Conservation (phyloP, 2,888 invertebrate species). For the Alitta virens region DNA sequence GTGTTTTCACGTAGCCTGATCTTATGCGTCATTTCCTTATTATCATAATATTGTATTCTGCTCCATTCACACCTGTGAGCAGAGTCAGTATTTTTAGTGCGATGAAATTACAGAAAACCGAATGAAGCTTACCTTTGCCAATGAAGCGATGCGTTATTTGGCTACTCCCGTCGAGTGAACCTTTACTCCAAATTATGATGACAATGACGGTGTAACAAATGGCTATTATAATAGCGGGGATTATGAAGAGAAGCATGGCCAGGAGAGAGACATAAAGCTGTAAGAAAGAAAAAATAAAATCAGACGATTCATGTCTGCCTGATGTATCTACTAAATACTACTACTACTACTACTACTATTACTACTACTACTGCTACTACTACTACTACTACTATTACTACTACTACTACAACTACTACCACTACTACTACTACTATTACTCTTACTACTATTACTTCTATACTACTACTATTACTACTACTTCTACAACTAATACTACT, state of each 20-base stretch:
- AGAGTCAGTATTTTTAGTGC: too few relatives aligned
- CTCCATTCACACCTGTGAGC: too few relatives aligned
- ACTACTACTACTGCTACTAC: neutral
- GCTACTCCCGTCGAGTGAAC: constrained; percentile 59
- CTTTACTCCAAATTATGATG: constrained; percentile 87
- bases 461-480: too few relatives aligned
- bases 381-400: constrained; percentile 5
- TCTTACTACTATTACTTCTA: too few relatives aligned
- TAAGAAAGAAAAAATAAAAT: constrained; percentile 16
- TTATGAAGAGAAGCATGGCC: constrained; percentile 72
- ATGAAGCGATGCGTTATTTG: neutral
- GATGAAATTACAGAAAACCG: neutral
- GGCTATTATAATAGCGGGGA: constrained; percentile 83
- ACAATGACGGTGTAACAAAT: constrained; percentile 89
- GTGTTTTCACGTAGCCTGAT: too few relatives aligned
- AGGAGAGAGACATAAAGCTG: constrained; percentile 80
- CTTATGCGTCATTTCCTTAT: too few relatives aligned
- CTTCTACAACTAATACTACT: too few relatives aligned
- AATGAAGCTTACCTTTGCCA: neutral
- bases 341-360: too few relatives aligned
- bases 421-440: constrained; percentile 2
- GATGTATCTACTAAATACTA: too few relatives aligned
- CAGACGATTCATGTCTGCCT: too few relatives aligned
- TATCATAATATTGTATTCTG: too few relatives aligned
- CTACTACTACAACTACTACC: constrained; percentile 8